Evolutionary conservation across 2,888 invertebrate genomes (phyloP).

Genomic region (Standfussiana lucernea): DNA sequence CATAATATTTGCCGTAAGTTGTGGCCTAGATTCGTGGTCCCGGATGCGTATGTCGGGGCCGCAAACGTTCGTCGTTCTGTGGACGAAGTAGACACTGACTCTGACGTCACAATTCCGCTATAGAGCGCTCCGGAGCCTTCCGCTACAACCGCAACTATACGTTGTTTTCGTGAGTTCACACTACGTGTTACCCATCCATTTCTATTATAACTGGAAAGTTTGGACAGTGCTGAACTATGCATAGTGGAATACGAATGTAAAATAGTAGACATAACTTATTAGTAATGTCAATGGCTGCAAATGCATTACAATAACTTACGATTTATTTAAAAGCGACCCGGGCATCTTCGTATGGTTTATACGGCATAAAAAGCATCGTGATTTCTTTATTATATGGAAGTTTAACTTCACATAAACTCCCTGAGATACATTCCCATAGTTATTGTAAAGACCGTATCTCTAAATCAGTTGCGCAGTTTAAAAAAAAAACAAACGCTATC

Average conservation of each 20-base stretch:
- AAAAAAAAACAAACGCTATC: not conserved
- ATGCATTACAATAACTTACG: not conserved
- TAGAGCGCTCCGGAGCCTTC: conserved; percentile 71
- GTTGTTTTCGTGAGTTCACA: conserved; percentile 70
- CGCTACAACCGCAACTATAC: conserved; percentile 71
- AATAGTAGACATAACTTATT: conserved; percentile 34
- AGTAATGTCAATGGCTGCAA: conserved; percentile 33
- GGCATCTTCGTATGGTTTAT: too few species aligned
- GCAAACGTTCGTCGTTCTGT: conserved; percentile 68
- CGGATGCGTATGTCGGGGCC: conserved; percentile 75
- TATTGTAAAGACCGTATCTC: not conserved
- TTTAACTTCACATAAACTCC: not conserved
- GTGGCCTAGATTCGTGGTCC: conserved; percentile 74
- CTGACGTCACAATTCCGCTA: conserved; percentile 76
- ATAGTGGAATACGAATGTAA: conserved; percentile 33
- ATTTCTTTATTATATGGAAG: not conserved
- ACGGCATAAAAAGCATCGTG: not conserved
- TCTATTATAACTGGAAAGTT: conserved; percentile 58
- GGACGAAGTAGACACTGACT: conserved; percentile 69
- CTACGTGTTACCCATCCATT: conserved; percentile 58
- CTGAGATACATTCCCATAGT: not conserved
- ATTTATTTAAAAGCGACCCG: not conserved
- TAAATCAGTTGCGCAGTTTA: not conserved
- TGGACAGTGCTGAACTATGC: conserved; percentile 43
- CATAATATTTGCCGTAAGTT: conserved; percentile 56